phyloP scores from a whole-genome alignment of 1,140 invertebrate species.

The Odontomachus brunneus region DNA sequence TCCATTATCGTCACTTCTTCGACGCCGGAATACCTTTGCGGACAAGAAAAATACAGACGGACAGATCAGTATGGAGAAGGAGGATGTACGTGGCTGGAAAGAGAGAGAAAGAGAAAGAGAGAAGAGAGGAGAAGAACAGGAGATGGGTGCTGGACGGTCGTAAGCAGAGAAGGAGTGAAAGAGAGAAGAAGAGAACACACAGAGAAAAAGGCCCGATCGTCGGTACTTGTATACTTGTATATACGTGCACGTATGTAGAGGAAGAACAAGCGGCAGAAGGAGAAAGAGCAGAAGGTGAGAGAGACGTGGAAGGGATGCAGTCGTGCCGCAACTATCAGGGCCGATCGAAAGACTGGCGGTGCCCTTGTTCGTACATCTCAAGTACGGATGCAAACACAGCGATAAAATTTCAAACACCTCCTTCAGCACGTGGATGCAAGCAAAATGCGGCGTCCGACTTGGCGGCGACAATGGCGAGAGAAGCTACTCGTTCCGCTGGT shows the following conservation, averaged over 20 bases:
- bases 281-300: neutral
- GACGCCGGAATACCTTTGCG: neutral
- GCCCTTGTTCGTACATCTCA: slow-evolving; percentile 43
- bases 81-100: neutral
- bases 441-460: neutral
- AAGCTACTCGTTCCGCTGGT: slow-evolving; percentile 1
- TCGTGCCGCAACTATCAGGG: slow-evolving; percentile 60
- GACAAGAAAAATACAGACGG: neutral
- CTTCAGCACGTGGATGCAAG: neutral
- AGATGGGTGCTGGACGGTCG: slow-evolving; percentile 4
- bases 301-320: slow-evolving; percentile 43
- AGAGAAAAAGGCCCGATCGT: slow-evolving; percentile 41
- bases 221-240: slow-evolving; percentile 33
- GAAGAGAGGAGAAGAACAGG: neutral
- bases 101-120: slow-evolving; percentile 3
- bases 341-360: slow-evolving; percentile 54
- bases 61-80: neutral
- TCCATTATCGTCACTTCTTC: slow-evolving; percentile 21
- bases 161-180: slow-evolving; percentile 11
- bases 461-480: neutral
- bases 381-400: slow-evolving; percentile 14
- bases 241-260: slow-evolving; percentile 47
- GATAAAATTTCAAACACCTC: slow-evolving; percentile 1
- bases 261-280: slow-evolving; percentile 26
- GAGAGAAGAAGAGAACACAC: neutral